Evolutionary conservation across 2,888 invertebrate species (phyloP), one percentile per base, ranked within the genome.

Genomic region (Chelonus formosanus): DNA sequence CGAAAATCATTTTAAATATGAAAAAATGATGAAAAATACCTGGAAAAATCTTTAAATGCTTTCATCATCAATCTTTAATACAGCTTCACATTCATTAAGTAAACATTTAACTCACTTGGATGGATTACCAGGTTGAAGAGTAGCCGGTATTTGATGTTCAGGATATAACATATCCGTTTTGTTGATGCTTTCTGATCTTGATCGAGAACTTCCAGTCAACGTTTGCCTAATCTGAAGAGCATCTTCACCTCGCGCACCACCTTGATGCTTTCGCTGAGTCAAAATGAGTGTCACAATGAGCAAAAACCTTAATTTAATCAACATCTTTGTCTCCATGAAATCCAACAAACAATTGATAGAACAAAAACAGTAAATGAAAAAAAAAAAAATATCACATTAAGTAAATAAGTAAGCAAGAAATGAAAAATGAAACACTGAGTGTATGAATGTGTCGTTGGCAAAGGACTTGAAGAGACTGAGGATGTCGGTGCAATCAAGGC

Each of bases 91-190:
- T 62, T 61, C 5, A 20, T 20, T 60, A 36, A 43, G 54, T 8
- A 6, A 50, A 55, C 20, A 34, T 62, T 63, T 43, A 65, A 74
- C 83, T 83, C 78, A 83, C 83, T 81, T 80, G 74, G 82, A 83
- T 60, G 82, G 78, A 67, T 82, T 80, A 62, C 80, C 79, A 52
- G 83, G 79, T 48, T 74, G 75, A 36, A 84, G 74, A 67, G 79
- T 82, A 5, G 83, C 84, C 60, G 82, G 75, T 72, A 82, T 82
- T 73, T 82, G 84, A 72, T 81, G 82, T 70, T 84, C 84, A 71
- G 83, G 83, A 70, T 79, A 83, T n/a, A 84, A 73, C 48, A 84
- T 84, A 34, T 80, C 76, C 57, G 81, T 81, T 6, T 76, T 72
- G 70, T 84, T 81, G 76, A 84, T 84, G 71, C 80, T 80, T 67